Percentiles rank a stretch among this genome's conserved stretches.
Evolutionary conservation across 2,888 invertebrate genomes (phyloP).

Genomic region (Drosophila infuscata): DNA sequence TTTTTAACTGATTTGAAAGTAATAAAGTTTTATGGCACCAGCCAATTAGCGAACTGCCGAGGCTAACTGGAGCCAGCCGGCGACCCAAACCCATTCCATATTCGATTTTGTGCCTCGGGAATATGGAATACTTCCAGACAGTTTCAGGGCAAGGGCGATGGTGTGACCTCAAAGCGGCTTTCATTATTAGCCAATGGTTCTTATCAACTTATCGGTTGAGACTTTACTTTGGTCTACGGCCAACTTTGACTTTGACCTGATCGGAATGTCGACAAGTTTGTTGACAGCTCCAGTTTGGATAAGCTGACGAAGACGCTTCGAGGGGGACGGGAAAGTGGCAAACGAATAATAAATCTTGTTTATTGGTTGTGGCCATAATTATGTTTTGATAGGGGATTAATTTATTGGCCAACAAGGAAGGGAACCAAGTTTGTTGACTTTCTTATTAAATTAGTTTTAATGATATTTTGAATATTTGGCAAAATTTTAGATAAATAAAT

Average conservation of each 20-base stretch:
- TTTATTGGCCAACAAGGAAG: conserved; percentile 36
- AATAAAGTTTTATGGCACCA: conserved; percentile 73
- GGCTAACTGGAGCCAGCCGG: conserved; percentile 52
- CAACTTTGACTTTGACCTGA: conserved; percentile 30
- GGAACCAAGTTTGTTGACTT: too few species aligned
- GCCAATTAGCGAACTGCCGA: conserved; percentile 66
- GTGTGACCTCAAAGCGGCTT: conserved; percentile 29
- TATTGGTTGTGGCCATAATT: conserved; percentile 46
- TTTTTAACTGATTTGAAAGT: conserved; percentile 64
- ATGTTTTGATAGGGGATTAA: conserved; percentile 41
- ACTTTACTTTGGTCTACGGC: conserved; percentile 28
- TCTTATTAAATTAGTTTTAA: not conserved
- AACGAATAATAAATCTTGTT: conserved; percentile 19
- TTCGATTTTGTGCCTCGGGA: conserved; percentile 1
- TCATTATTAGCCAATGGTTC: conserved; percentile 43
- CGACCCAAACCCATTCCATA: conserved; percentile 10
- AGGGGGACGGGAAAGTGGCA: not conserved
- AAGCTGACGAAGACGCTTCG: conserved; percentile 26
- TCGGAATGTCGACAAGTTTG: conserved; percentile 52
- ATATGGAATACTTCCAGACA: conserved; percentile 18
- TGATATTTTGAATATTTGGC: not conserved
- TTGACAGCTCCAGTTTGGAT: conserved; percentile 51
- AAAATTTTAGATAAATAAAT: too few species aligned
- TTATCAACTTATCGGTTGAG: conserved; percentile 57
- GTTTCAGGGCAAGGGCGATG: conserved; percentile 29